Conservation (phyloP, 2,113 vertebrate genomes). For the Hyperopisus bebe region DNA sequence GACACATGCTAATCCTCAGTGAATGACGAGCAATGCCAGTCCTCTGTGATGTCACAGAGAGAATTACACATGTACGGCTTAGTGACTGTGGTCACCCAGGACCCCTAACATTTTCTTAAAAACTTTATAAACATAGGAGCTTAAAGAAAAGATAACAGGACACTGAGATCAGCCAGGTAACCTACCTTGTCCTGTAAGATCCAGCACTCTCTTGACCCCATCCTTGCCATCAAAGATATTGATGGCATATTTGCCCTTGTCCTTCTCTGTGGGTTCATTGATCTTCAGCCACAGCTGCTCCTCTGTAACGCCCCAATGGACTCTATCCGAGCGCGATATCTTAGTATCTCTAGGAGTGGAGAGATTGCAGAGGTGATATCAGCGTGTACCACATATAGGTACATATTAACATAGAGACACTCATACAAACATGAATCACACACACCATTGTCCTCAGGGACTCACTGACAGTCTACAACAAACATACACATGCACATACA, state of each 20-base stretch:
- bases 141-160: neutral
- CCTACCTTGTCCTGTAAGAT: constrained; percentile 85
- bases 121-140: neutral
- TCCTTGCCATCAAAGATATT: constrained; percentile 89
- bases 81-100: neutral
- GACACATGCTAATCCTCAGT: neutral
- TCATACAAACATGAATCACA: neutral
- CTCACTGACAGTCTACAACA: neutral
- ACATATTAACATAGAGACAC: neutral
- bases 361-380: constrained; percentile 18
- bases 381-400: neutral
- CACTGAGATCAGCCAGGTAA: neutral
- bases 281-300: constrained; percentile 97
- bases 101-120: neutral
- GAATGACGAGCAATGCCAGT: neutral
- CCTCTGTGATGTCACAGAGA: neutral
- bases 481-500: neutral
- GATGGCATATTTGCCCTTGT: constrained; percentile 89
- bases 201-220: constrained; percentile 72
- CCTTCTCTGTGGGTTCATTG: constrained; percentile 91
- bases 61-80: neutral
- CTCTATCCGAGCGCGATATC: constrained; percentile 81
- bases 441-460: neutral
- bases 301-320: constrained; percentile 80
- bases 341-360: constrained; percentile 46